Conservation (phyloP, 2,888 invertebrate species). For the Callyntrura sp. region DNA sequence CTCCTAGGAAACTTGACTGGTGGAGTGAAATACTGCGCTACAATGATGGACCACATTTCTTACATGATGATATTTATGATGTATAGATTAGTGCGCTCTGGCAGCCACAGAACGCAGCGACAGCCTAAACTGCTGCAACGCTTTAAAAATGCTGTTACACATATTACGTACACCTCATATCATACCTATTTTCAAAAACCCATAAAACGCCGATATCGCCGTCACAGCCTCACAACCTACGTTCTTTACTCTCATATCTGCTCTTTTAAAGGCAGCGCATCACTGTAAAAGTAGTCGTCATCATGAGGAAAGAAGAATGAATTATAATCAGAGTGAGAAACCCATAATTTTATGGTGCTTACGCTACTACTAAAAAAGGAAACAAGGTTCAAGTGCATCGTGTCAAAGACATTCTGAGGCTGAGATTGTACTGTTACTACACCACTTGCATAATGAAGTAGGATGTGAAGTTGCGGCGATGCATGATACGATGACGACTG, state of each 20-base stretch:
- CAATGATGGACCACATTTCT: too few relatives aligned
- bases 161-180: too few relatives aligned
- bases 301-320: slow-evolving; percentile 29
- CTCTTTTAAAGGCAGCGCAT: neutral
- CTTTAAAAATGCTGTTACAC: neutral
- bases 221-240: neutral
- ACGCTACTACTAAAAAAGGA: slow-evolving; percentile 41
- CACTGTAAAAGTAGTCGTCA: slow-evolving; percentile 1
- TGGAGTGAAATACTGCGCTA: too few relatives aligned
- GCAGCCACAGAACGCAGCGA: too few relatives aligned
- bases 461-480: slow-evolving; percentile 26
- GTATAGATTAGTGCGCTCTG: too few relatives aligned
- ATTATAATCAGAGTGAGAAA: slow-evolving; percentile 42
- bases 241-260: neutral
- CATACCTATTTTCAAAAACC: neutral
- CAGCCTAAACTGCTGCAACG: neutral
- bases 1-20: too few relatives aligned
- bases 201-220: neutral
- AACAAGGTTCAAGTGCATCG: slow-evolving; percentile 45
- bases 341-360: slow-evolving; percentile 31
- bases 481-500: neutral
- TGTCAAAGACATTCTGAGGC: slow-evolving; percentile 17
- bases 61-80: too few relatives aligned
- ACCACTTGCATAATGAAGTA: slow-evolving; percentile 13
- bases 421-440: slow-evolving; percentile 11